A percentile compares a stretch with the other conserved stretches of the same genome.
Evolutionary conservation across 2,797 vertebrate genomes (phyloP).

Genomic region (Bufotes viridis): DNA sequence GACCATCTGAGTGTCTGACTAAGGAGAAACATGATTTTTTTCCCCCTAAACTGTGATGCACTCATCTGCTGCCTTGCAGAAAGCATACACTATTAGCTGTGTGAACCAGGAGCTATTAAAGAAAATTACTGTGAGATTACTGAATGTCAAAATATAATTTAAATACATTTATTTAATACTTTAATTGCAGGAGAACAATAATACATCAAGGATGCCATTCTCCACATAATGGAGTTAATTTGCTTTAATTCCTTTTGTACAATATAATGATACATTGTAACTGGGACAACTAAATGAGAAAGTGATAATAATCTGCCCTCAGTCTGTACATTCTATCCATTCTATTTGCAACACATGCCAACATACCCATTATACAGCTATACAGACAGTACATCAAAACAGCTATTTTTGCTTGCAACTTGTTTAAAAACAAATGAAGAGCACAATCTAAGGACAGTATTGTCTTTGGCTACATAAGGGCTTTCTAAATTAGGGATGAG

Average conservation of each 20-base stretch:
- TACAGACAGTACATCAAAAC: not conserved
- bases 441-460: too few species aligned
- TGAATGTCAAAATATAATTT: conserved; percentile 1
- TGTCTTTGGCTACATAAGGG: too few species aligned
- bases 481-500: too few species aligned
- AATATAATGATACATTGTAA: not conserved
- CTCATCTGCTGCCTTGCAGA: conserved; percentile 5
- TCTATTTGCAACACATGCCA: not conserved
- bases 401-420: not conserved
- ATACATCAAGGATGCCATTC: not conserved
- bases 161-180: conserved; percentile 21
- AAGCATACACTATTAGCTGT: not conserved
- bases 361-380: not conserved
- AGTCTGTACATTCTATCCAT: not conserved
- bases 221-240: not conserved
- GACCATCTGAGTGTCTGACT: conserved; percentile 57
- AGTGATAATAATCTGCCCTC: not conserved
- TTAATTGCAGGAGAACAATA: not conserved
- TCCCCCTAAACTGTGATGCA: not conserved
- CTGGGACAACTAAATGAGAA: not conserved
- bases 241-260: not conserved
- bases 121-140: not conserved
- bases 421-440: too few species aligned
- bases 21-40: conserved; percentile 61
- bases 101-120: conserved; percentile 9